Percentiles rank a stretch among this genome's conserved stretches.
These are phyloP conservation scores for Leucozona laternaria DNA, from an alignment of 2,888 invertebrate species.

Conservation along the genomic window DNA sequence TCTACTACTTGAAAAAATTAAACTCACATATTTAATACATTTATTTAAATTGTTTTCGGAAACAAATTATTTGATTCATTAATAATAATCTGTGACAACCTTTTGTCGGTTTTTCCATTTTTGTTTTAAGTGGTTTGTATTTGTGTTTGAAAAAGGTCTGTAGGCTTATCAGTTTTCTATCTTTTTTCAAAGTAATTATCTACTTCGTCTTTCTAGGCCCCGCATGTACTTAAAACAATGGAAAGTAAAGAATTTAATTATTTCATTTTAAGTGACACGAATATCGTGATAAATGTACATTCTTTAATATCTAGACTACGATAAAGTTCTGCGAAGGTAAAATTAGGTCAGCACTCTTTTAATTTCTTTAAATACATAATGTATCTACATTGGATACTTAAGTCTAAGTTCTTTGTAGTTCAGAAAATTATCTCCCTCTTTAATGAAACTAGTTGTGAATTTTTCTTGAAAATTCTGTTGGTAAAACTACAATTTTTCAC, in stretches of 20 bases:
- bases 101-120: neutral
- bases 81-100: neutral
- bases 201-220: neutral
- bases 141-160: neutral
- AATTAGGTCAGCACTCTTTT: neutral
- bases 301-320: neutral
- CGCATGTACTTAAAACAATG: neutral
- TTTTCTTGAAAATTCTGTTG: too few relatives aligned
- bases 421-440: neutral
- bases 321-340: neutral
- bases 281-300: slow-evolving; percentile 18
- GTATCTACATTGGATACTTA: too few relatives aligned
- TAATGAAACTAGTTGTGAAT: neutral
- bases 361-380: neutral
- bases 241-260: slow-evolving; percentile 11
- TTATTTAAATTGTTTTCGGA: neutral
- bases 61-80: neutral
- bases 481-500: too few relatives aligned
- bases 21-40: neutral
- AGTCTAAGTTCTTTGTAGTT: neutral
- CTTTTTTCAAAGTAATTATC: slow-evolving; percentile 21
- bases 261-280: slow-evolving; percentile 28
- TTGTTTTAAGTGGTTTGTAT: neutral
- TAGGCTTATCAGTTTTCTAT: neutral
- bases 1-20: neutral